Evolutionary conservation across 2,113 vertebrate genomes (phyloP), one percentile per base, ranked within the genome.

Genomic region (Petrocephalus zakoni): DNA sequence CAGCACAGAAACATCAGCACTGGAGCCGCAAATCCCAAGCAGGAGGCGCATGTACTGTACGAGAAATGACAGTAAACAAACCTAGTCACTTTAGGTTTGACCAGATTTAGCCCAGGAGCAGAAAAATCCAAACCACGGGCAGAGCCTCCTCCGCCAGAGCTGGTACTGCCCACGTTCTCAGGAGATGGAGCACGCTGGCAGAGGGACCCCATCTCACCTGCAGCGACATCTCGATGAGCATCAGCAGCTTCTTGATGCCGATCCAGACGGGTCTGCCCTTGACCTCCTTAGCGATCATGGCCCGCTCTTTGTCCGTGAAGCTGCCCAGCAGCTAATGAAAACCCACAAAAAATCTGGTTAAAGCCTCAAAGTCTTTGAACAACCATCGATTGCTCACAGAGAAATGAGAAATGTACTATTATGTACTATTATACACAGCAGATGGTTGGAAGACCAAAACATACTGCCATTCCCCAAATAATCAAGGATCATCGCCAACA

Each of bases 191-290:
- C 5, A 0, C 34, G 9, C 68, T 37, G 68, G 25, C 13, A 37
- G 29, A 37, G 52, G 49, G 56, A 51, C 34, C 11, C 19, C 4
- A 8, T 87, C 96, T 95, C 89, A 99, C 98, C 95, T 99, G 98
- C 47, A 96, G 90, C 0, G 98, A 97, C 98, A 99, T 99, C 93
- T 98, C 98, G 34, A 99, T 99, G 93, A 99, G 94, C 98, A 99
- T 99, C 87, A 98, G 96, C 90, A 99, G 92, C 95, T 99, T 99
- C 90, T 99, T 99, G 89, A 99, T 99, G 21, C 98, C 98, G 1
- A 99, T 97, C 96, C 96, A 98, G 91, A 99, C 94, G 0, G 82
- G 13, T 17, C 92, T 93, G 89, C 94, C 96, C 93, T 97, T 98
- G 87, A 98, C 96, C 0, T 95, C 95, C 92, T 97, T 95, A 0